Percentiles rank a stretch among this genome's conserved stretches.
phyloP scores from a whole-genome alignment of 2,888 invertebrate genomes.

The Xanthia icteritia region DNA sequence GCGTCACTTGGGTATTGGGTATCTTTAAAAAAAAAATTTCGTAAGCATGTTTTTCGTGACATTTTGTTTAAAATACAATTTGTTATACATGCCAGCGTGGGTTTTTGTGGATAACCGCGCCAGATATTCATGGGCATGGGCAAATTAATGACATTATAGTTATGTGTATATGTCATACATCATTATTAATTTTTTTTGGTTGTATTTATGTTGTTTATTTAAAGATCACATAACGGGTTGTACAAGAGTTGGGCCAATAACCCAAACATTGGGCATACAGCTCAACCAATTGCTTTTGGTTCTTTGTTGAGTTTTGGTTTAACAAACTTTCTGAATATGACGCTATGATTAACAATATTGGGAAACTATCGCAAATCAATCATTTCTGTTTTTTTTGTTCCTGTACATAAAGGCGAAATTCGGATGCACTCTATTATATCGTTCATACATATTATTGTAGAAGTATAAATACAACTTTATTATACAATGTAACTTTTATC shows the following conservation, averaged over 20 bases:
- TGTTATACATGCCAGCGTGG: neutral
- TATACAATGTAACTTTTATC: neutral
- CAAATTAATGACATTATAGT: neutral
- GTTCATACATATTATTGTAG: neutral
- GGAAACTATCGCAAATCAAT: conserved; percentile 2
- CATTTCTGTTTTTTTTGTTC: neutral
- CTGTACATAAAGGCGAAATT: conserved; percentile 8
- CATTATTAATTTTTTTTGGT: neutral
- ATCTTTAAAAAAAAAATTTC: neutral
- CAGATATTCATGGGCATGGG: neutral
- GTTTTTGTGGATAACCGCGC: neutral
- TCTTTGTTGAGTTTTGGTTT: neutral
- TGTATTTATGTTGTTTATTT: neutral
- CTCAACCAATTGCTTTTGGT: neutral
- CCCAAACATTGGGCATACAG: neutral
- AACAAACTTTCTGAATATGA: neutral
- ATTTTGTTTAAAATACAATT: neutral
- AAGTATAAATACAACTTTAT: no score
- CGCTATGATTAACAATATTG: neutral
- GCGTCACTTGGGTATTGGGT: neutral
- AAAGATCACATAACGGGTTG: no score
- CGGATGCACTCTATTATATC: neutral
- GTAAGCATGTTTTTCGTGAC: neutral
- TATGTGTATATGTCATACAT: neutral
- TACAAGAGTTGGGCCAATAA: no score